Evolutionary conservation across 2,888 invertebrate genomes (phyloP).

Genomic region (Exephanes ischioxanthus): DNA sequence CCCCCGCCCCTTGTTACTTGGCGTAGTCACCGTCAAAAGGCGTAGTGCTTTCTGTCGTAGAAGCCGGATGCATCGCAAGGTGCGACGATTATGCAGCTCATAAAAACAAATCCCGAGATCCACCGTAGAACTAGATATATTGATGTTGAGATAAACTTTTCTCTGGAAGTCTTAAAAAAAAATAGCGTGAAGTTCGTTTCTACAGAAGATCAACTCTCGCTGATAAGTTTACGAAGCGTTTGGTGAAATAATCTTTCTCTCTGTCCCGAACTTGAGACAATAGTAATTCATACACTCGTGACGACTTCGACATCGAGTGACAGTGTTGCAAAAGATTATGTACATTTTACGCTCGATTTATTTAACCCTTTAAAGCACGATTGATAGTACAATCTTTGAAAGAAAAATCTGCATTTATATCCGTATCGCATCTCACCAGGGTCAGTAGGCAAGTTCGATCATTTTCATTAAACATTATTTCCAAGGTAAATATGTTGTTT

Average conservation of each 20-base stretch:
- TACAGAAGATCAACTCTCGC: not conserved
- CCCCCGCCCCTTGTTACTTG: slow-evolving; percentile 1
- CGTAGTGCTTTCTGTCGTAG: slow-evolving; percentile 3
- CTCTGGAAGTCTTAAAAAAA: not conserved
- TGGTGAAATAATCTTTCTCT: not conserved
- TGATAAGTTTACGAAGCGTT: not conserved
- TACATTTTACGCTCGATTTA: not conserved
- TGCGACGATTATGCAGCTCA: not conserved
- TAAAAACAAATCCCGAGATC: not conserved
- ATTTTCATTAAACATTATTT: not conserved
- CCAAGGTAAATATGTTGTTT: slow-evolving; percentile 27
- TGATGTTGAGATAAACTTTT: not conserved
- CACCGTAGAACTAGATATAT: slow-evolving; percentile 1
- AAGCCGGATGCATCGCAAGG: not conserved
- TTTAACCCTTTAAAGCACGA: slow-evolving; percentile 9
- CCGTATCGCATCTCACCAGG: not conserved
- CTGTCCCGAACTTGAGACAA: not conserved
- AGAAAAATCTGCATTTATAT: no score
- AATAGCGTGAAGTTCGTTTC: not conserved
- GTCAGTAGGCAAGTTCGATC: not conserved
- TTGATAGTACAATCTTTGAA: not conserved
- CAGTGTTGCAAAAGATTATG: not conserved
- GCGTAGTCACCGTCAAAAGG: slow-evolving; percentile 13
- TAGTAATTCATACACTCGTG: not conserved
- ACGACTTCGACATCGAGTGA: not conserved